Evolutionary conservation across 2,888 invertebrate species (phyloP).

Genomic region (Oasisia sp.): DNA sequence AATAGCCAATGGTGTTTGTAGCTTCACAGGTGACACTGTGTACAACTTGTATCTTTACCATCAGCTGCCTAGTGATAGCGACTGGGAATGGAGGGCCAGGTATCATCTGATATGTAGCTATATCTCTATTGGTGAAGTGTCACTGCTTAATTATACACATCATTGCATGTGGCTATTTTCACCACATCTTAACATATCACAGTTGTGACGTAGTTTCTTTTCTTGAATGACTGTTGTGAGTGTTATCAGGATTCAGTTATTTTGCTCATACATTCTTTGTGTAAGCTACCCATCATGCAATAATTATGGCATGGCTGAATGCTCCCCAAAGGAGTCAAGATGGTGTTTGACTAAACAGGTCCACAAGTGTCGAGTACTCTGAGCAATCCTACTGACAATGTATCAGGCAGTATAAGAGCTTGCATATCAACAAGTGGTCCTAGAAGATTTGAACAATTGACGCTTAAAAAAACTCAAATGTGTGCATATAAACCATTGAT

Average conservation of each 20-base stretch:
- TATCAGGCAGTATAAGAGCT: no score
- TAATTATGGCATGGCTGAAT: no score
- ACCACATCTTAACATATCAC: background rate
- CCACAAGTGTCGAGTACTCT: no score
- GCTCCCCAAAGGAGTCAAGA: no score
- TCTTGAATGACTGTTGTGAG: background rate
- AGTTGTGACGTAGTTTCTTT: background rate
- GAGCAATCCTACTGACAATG: no score
- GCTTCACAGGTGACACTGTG: background rate
- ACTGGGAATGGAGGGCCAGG: background rate
- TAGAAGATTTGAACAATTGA: background rate
- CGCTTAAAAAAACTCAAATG: background rate
- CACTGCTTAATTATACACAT: background rate
- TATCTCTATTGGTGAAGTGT: background rate
- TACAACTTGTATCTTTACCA: background rate
- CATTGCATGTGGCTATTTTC: background rate
- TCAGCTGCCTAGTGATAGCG: background rate
- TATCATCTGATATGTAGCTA: background rate
- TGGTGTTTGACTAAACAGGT: no score
- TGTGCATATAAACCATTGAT: background rate
- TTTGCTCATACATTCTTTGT: background rate
- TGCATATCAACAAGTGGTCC: background rate
- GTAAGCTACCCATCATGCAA: no score
- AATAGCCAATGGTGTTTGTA: background rate
- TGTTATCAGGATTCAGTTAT: background rate